These are phyloP conservation scores for Spea hammondii DNA, from an alignment of 2,797 vertebrate species.

Conservation along the genomic window DNA sequence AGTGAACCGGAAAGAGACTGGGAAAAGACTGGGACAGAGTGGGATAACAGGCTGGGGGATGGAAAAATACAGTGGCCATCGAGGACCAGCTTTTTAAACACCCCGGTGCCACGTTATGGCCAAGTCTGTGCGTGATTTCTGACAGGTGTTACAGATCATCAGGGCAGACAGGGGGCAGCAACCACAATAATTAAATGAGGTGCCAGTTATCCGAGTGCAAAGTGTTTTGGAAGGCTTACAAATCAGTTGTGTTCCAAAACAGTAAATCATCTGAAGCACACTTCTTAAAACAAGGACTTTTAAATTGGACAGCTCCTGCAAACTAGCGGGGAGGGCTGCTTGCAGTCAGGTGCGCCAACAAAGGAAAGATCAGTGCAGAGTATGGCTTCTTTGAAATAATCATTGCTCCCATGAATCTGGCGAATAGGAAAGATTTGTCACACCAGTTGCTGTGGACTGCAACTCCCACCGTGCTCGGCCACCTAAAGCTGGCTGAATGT, in stretches of 20 bases:
- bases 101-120: no score
- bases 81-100: no score
- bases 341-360: neutral
- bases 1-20: no score
- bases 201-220: neutral
- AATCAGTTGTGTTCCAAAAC: neutral
- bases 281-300: neutral
- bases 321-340: no score
- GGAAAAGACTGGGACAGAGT: no score
- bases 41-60: no score
- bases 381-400: neutral
- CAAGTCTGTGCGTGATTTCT: neutral
- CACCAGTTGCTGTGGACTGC: neutral
- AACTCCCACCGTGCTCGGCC: neutral
- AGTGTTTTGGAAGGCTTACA: neutral
- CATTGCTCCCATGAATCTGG: no score
- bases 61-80: no score
- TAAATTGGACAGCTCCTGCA: neutral
- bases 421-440: no score
- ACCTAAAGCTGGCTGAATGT: neutral
- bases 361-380: neutral
- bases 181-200: neutral
- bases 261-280: neutral
- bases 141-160: conserved; percentile 13
- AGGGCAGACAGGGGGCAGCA: conserved; percentile 3